Conservation (phyloP, 2,888 invertebrate species). For the Eupithecia pulchellata region DNA sequence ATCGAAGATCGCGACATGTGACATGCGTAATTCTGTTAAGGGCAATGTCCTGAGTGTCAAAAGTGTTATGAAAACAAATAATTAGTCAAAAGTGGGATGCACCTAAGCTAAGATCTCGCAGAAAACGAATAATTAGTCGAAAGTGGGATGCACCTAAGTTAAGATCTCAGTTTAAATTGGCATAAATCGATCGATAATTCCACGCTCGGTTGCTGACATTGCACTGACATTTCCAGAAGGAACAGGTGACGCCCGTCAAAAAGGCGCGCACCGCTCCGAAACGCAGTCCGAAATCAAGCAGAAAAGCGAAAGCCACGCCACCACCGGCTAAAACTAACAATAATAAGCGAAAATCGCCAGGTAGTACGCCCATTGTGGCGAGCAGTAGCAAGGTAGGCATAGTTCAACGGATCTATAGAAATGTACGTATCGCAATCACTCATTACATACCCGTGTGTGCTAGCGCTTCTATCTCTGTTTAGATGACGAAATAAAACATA, state of each 20-base stretch:
- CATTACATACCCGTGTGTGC: slow-evolving; percentile 71
- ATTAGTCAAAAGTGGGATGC: background rate
- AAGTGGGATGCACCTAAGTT: background rate
- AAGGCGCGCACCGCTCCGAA: slow-evolving; percentile 71
- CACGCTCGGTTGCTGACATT: slow-evolving; percentile 2
- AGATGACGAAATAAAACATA: background rate
- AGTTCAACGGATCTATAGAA: slow-evolving; percentile 86
- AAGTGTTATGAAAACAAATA: background rate
- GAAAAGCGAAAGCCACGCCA: slow-evolving; percentile 56
- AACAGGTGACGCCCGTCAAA: slow-evolving; percentile 69
- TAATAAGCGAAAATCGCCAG: slow-evolving; percentile 71
- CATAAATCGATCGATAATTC: background rate
- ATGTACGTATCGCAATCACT: slow-evolving; percentile 84
- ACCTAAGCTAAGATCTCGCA: background rate
- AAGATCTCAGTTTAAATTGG: background rate
- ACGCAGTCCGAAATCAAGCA: slow-evolving; percentile 72
- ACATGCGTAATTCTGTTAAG: background rate
- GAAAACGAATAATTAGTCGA: background rate
- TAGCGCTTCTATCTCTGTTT: slow-evolving; percentile 45
- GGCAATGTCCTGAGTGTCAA: background rate
- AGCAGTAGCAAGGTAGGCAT: slow-evolving; percentile 85
- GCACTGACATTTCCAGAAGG: slow-evolving; percentile 56
- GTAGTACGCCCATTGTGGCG: slow-evolving; percentile 78
- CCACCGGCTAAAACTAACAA: slow-evolving; percentile 55
- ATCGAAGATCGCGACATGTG: background rate